Conservation (phyloP, 2,888 invertebrate genomes). For the Frankliniella intonsa region DNA sequence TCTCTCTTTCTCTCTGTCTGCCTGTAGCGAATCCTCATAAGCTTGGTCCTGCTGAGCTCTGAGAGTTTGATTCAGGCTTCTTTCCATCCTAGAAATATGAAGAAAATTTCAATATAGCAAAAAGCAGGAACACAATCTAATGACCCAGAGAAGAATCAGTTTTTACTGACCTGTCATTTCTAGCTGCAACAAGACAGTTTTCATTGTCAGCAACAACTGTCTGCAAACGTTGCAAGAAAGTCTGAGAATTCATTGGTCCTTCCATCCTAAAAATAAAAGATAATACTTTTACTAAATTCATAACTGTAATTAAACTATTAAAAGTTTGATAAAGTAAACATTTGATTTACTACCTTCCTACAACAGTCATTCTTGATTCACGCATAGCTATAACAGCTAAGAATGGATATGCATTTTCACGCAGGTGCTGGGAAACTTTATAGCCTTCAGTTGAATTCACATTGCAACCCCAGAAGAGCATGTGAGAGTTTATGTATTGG, state of each 20-base stretch:
- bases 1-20: conserved; percentile 93
- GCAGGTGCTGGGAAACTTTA: conserved; percentile 82
- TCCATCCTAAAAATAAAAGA: conserved; percentile 60
- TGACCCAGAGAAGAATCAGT: conserved; percentile 34
- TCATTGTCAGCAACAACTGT: conserved; percentile 82
- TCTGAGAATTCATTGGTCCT: conserved; percentile 69
- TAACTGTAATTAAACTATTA: background rate
- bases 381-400: conserved; percentile 85
- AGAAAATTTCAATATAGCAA: background rate
- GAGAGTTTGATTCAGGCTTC: conserved; percentile 78
- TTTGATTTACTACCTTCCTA: conserved; percentile 53
- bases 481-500: conserved; percentile 74
- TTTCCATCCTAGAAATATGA: conserved; percentile 57
- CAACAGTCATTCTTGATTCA: conserved; percentile 89
- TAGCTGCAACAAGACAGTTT: conserved; percentile 75
- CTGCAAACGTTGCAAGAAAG: conserved; percentile 66
- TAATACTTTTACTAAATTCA: background rate
- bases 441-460: conserved; percentile 86
- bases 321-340: background rate
- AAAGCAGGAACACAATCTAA: background rate
- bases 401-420: conserved; percentile 77
- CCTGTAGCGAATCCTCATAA: conserved; percentile 81
- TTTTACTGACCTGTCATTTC: conserved; percentile 68
- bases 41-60: conserved; percentile 91
- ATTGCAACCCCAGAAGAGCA: conserved; percentile 92